Evolutionary conservation across 2,888 invertebrate species (phyloP), one percentile per base, ranked within the genome.

Genomic region (Hydraecia micacea): DNA sequence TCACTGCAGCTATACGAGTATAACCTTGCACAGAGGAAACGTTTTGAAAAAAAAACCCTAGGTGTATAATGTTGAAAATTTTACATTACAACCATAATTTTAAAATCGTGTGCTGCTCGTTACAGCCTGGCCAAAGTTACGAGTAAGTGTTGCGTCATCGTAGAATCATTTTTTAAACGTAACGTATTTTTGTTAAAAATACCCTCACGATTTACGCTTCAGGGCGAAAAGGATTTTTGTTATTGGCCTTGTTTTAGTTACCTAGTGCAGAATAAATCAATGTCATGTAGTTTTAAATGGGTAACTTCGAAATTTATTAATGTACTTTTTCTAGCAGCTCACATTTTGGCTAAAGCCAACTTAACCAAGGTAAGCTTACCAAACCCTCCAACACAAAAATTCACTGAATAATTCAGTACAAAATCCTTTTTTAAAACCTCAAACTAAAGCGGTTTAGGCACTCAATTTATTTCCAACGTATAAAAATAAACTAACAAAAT

Each of bases 401-500:
- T 80, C 74, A 81, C 81, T 77, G 87, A 87, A 87, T 85, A 71
- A 85, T 87, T 75, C 86, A 85, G 72, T 76, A 55, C 75, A 73
- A 87, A 79, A 85, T 75, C 73, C 75, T 82, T 74, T 87, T 80
- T 86, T 75, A 70, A 86, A 87, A 84, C 79, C 74, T 81, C 46
- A 85, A 87, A 87, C 88, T 87, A 81, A 85, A 88, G 83, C 80
- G 77, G 81, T 84, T 88, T 77, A 77, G 79, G 78, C 84, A 88
- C 86, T 86, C 80, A 87, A 86, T 89, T 87, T 87, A 83, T 88
- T 86, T 87, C 69, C 86, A 80, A 83, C 80, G 81, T 87, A 85
- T 89, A 80, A 80, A 86, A 90, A 89, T 85, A 87, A 86, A 88
- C 69, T 84, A 89, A 83, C 83, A 86, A 86, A 89, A 89, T 86